Evolutionary conservation across 53 echinoderm and acorn worm genomes (phyloP), one percentile per base, ranked within the genome.

Genomic region (Paracentrotus lividus): DNA sequence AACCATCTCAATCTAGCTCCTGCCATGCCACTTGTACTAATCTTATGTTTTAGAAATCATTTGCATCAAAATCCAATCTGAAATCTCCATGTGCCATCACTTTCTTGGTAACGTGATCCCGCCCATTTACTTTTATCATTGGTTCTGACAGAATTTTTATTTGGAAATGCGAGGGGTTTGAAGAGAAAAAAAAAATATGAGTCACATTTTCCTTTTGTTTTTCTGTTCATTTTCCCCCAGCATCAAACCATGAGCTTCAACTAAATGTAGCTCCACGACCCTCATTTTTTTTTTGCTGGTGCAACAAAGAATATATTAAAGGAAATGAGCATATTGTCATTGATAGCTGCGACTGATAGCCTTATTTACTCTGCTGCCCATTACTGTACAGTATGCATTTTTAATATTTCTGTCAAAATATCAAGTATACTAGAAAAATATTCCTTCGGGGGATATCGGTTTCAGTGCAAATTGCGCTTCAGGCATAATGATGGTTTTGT

Each of bases 21-120:
- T 56, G 55, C 34, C 57, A 32, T 45, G 81, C 87, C 53, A 87
- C 56, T 87, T 87, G 53, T 21, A 87, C 87, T 87, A 54, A 87
- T 87, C 87, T 87, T 10, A 33, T 21, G 55, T 21, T 56, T 52
- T 54, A 55, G 87, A 57, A 87, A 56, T 55, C 55, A 55, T 87
- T 53, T 52, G 49, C 49, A 56, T 57, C 57, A 31, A 38, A 55
- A 49, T 56, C 55, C 36, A 20, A 16, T 34, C 36, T 9, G 53
- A 55, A 55, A 87, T 87, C 87, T 87, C 34, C 55, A 21, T 12
- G 31, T 36, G 49, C 27, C 85, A 85, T 49, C 85, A 34, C 56
- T 57, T 34, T 36, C 87, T 38, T 87, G 87, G 87, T n/a, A 56
- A 87, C 87, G 16, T 54, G 36, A 87, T 87, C 87, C 87, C 87